A percentile compares a stretch with the other conserved stretches of the same genome.
phyloP scores from a whole-genome alignment of 2,888 invertebrate species.

The Acanthosoma haemorrhoidale region DNA sequence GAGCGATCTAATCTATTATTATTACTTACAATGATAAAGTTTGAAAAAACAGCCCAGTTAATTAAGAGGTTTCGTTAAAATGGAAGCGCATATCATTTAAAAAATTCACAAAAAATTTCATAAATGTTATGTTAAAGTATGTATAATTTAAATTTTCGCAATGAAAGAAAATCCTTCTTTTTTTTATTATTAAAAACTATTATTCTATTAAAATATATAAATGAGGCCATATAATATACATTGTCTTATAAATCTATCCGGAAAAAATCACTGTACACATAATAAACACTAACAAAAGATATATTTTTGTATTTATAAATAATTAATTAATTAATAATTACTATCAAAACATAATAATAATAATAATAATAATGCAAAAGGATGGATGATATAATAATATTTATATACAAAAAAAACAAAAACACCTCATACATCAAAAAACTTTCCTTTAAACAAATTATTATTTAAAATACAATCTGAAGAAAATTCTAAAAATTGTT shows the following conservation, averaged over 20 bases:
- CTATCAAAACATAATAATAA: conserved; percentile 14
- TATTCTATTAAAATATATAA: conserved; percentile 28
- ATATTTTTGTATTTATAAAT: conserved; percentile 22
- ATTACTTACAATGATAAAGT: too few species aligned
- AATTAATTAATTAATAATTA: conserved; percentile 18
- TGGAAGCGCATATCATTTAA: conserved; percentile 27
- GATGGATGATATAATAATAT: conserved; percentile 18
- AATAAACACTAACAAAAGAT: conserved; percentile 29
- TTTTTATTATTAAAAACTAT: too few species aligned
- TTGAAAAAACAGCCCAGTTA: conserved; percentile 19
- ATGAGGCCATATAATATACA: conserved; percentile 31
- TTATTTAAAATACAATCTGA: conserved; percentile 19
- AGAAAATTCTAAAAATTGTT: conserved; percentile 8
- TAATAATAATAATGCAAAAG: too few species aligned
- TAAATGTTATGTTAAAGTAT: conserved; percentile 1
- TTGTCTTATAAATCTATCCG: conserved; percentile 21
- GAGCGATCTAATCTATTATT: conserved; percentile 25
- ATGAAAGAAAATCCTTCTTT: neutral
- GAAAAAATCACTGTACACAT: conserved; percentile 28
- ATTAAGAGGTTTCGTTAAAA: conserved; percentile 19
- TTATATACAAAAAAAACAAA: conserved; percentile 15
- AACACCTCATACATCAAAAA: conserved; percentile 4
- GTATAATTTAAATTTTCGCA: neutral
- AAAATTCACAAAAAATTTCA: neutral
- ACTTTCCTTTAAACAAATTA: neutral